Conservation (phyloP, 2,113 vertebrate species). For the Crotalus viridis region DNA sequence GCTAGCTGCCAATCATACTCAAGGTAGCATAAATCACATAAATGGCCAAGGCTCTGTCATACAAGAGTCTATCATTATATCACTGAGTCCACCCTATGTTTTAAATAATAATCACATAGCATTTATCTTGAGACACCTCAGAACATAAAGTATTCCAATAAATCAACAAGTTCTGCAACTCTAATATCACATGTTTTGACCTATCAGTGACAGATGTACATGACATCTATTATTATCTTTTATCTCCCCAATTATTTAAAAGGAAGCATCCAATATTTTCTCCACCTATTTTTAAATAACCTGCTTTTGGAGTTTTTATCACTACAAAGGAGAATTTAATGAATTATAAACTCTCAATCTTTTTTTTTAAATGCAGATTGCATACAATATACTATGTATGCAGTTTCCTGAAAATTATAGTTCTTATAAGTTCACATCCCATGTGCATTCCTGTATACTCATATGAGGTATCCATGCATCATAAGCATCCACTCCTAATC, state of each 20-base stretch:
- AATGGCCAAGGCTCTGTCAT: neutral
- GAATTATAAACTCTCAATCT: neutral
- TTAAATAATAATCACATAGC: neutral
- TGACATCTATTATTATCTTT: neutral
- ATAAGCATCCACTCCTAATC: neutral
- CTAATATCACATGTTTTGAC: neutral
- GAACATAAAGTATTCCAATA: neutral
- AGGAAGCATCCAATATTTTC: neutral
- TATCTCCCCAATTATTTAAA: neutral
- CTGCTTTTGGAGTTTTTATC: neutral
- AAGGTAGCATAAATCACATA: neutral
- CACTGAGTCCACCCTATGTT: neutral
- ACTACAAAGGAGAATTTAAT: neutral
- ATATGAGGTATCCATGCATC: neutral
- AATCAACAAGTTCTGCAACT: neutral
- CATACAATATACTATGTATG: neutral
- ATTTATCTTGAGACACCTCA: neutral
- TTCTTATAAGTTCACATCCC: neutral
- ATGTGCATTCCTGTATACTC: neutral
- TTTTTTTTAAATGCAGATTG: neutral
- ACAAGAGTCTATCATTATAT: neutral
- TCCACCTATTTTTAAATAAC: neutral
- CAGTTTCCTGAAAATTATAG: neutral
- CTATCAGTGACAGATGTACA: neutral
- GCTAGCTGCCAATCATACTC: neutral